These are phyloP conservation scores for Eupsilia transversa DNA, from an alignment of 2,888 invertebrate genomes.

Conservation along the genomic window DNA sequence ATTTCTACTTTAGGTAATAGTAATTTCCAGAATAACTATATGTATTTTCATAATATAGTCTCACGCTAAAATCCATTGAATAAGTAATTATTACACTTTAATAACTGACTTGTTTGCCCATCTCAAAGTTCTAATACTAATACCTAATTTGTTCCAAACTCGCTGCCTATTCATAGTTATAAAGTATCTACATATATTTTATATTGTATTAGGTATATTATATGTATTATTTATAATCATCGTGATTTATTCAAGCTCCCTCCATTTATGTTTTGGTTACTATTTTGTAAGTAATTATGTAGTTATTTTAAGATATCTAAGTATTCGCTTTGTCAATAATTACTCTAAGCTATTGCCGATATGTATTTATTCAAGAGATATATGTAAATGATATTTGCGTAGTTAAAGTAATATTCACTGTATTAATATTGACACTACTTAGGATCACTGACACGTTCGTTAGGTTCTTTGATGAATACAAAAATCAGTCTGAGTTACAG, in stretches of 20 bases:
- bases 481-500: neutral
- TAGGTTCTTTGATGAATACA: neutral
- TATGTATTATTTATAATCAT: neutral
- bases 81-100: neutral
- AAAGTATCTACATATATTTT: neutral
- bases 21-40: neutral
- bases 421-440: neutral
- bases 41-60: neutral
- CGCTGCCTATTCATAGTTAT: neutral
- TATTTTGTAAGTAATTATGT: neutral
- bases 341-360: neutral
- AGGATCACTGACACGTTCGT: neutral
- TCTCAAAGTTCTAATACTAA: neutral
- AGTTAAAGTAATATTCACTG: neutral
- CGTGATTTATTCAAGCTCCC: neutral
- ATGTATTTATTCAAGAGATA: slow-evolving; percentile 1
- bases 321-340: slow-evolving; percentile 25
- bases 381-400: slow-evolving; percentile 28
- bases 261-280: neutral
- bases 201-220: too few relatives aligned
- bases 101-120: neutral
- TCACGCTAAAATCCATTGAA: too few relatives aligned
- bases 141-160: neutral
- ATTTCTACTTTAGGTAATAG: neutral
- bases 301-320: neutral